Evolutionary conservation across 1,140 invertebrate species (phyloP), one percentile per base, ranked within the genome.

Genomic region (Drosophila subobscura): DNA sequence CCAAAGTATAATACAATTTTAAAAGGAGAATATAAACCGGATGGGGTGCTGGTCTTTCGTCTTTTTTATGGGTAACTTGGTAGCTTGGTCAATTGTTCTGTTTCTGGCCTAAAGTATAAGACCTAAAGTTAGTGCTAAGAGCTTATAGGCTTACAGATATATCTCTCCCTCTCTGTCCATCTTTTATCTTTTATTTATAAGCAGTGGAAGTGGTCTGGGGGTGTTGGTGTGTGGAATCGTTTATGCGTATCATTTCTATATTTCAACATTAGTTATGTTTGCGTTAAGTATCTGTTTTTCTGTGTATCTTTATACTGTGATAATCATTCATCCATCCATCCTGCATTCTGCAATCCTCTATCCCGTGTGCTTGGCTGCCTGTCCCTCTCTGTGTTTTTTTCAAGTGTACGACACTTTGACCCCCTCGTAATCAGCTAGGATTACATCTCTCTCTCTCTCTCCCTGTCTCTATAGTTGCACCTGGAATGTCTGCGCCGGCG

Each of bases 401-500:
- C 74, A 86, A 86, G 84, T 86, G 84, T 79, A 86, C 84, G 71
- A 86, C 83, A 88, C 83, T 86, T 86, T 78, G 78, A 63, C 57
- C 65, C 72, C 58, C 51, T 3, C 61, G 16, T 47, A 40, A 58
- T 29, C 55, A 37, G 41, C 23, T 37, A 14, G 8, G 22, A 33
- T 44, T 22, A 20, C 22, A 23, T 41, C 20, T 29, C 40, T 20
- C 16, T n/a, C 29, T 25, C 33, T 41, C 20, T 29, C 40, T 41
- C 20, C 23, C 40, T 50, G 45, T n/a, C 2, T 14, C 53, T 94
- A 94, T 78, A 95, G 93, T 84, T 94, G 94, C 90, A 95, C 94
- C 90, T 94, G 94, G 81, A 94, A 95, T 64, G 94, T 92, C 84
- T 94, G 94, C 16, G 93, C 93, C 46, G 93, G 92, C 92, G 55